Evolutionary conservation across 2,113 vertebrate genomes (phyloP).

Genomic region (Cercopithecus mona): DNA sequence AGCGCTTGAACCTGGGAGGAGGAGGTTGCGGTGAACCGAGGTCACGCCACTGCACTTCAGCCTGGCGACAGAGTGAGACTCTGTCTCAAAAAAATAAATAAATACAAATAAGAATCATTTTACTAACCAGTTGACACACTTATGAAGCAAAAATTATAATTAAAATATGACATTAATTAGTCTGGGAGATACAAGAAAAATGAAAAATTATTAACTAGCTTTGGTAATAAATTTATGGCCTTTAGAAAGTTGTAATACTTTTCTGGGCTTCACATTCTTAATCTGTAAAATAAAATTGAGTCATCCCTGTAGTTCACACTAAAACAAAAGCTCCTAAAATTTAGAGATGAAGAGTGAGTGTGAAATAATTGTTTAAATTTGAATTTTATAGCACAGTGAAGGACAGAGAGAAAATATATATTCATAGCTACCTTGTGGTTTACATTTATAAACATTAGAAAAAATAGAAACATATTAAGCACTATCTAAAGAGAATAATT

Average conservation of each 20-base stretch:
- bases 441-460: not conserved
- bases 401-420: not conserved
- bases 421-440: not conserved
- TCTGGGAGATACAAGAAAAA: not conserved
- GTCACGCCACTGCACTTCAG: no score
- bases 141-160: slow-evolving; percentile 56
- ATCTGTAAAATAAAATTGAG: not conserved
- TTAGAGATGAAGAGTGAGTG: not conserved
- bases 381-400: not conserved
- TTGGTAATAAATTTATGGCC: slow-evolving; percentile 53
- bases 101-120: slow-evolving; percentile 20
- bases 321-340: not conserved
- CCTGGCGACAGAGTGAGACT: no score
- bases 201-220: slow-evolving; percentile 9
- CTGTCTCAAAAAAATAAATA: not conserved
- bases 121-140: slow-evolving; percentile 27
- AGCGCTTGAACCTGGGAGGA: no score
- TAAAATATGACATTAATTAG: slow-evolving; percentile 67
- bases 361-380: not conserved
- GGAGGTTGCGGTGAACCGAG: no score
- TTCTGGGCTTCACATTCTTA: not conserved
- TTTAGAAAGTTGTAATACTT: slow-evolving; percentile 28
- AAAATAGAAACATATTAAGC: not conserved
- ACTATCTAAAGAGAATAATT: not conserved
- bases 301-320: not conserved